Conservation (phyloP, 2,888 invertebrate genomes). For the Plagodis pulveraria region DNA sequence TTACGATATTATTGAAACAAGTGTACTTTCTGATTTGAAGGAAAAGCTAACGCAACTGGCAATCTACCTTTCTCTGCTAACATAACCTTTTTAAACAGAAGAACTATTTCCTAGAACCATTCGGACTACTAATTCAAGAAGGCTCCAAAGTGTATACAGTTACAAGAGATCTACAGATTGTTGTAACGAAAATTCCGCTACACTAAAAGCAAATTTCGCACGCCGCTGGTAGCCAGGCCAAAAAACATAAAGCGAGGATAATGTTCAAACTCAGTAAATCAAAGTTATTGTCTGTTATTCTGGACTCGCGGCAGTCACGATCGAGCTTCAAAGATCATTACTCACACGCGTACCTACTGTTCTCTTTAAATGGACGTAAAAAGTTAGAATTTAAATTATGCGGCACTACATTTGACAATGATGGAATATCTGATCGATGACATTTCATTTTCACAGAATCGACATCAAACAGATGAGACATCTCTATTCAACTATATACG, state of each 20-base stretch:
- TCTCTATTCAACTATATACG: too few species aligned
- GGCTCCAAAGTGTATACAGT: neutral
- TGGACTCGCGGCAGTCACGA: constrained; percentile 60
- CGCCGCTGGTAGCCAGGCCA: constrained; percentile 19
- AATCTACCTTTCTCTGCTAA: too few species aligned
- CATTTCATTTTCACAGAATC: constrained; percentile 21
- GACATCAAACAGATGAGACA: constrained; percentile 2
- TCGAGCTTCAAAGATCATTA: constrained; percentile 56
- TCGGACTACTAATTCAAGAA: too few species aligned
- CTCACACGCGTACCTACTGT: constrained; percentile 54
- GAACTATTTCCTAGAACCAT: too few species aligned
- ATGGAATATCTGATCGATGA: constrained; percentile 17
- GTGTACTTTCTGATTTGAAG: constrained; percentile 16
- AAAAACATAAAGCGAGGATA: constrained; percentile 33
- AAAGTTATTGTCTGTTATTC: constrained; percentile 53
- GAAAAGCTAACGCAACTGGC: constrained; percentile 4
- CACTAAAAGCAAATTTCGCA: constrained; percentile 8
- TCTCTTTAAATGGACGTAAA: constrained; percentile 38
- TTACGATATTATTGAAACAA: constrained; percentile 18
- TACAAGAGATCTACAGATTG: neutral
- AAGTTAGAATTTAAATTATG: constrained; percentile 36
- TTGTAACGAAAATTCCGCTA: neutral
- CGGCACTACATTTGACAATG: constrained; percentile 26
- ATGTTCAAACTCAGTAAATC: constrained; percentile 47
- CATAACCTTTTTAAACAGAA: too few species aligned